Evolutionary conservation across 30 jellyfish, hydroid and myxozoan species (phyloP).

Genomic region (Mastigias papua): DNA sequence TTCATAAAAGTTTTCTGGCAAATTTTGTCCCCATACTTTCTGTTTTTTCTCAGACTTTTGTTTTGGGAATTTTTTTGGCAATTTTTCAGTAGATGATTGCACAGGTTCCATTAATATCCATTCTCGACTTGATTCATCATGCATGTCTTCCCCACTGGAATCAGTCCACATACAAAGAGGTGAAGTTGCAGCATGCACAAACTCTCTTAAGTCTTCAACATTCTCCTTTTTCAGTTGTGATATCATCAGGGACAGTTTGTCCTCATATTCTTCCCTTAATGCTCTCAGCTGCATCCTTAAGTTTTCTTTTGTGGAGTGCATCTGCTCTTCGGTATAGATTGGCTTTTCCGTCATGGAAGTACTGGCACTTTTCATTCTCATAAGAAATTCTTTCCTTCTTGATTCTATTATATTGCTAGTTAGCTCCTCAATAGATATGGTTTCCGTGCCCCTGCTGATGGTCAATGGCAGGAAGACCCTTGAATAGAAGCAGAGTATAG

Average conservation of each 20-base stretch:
- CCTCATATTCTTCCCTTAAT: constrained; percentile 70
- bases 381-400: constrained; percentile 29
- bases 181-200: constrained; percentile 78
- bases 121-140: background rate
- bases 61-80: constrained; percentile 1
- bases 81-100: constrained; percentile 24
- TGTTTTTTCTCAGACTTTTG: constrained; percentile 22
- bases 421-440: constrained; percentile 72
- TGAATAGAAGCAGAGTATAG: constrained; percentile 46
- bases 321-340: constrained; percentile 81
- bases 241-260: constrained; percentile 45
- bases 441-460: constrained; percentile 68
- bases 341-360: constrained; percentile 76
- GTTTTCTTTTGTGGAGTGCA: constrained; percentile 46
- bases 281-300: constrained; percentile 40
- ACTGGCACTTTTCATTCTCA: constrained; percentile 81
- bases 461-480: constrained; percentile 14
- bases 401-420: constrained; percentile 58
- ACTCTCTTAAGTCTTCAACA: constrained; percentile 46
- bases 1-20: constrained; percentile 72
- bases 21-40: constrained; percentile 72
- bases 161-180: constrained; percentile 76
- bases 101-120: background rate
- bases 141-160: background rate
- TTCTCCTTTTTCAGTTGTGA: constrained; percentile 40